Conservation (phyloP, 2,888 invertebrate genomes). For the Hyposoter didymator region DNA sequence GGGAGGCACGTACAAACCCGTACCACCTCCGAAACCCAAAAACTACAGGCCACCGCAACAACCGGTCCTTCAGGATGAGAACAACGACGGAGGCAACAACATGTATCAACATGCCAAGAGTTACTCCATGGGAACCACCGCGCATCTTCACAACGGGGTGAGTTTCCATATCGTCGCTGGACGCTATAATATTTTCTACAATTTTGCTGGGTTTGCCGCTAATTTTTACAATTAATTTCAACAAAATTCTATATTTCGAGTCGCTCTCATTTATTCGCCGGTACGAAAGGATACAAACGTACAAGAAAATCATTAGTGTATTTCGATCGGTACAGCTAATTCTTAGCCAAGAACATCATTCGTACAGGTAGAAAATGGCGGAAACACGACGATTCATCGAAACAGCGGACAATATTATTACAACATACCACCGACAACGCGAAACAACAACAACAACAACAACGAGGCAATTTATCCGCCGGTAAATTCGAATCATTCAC, state of each 20-base stretch:
- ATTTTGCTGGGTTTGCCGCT: too few species aligned
- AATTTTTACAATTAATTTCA: too few species aligned
- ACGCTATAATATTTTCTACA: too few species aligned
- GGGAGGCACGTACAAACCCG: conserved; percentile 90
- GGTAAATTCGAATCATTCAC: conserved; percentile 79
- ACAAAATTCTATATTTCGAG: too few species aligned
- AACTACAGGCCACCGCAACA: conserved; percentile 92
- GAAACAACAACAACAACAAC: conserved; percentile 74
- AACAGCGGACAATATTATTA: conserved; percentile 85
- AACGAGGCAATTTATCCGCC: conserved; percentile 71
- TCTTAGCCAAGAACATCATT: conserved; percentile 64
- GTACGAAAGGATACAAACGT: background rate
- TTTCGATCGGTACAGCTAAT: conserved; percentile 65
- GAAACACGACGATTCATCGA: conserved; percentile 83
- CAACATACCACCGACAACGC: conserved; percentile 83
- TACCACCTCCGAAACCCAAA: conserved; percentile 97
- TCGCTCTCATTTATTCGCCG: too few species aligned
- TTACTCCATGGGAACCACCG: conserved; percentile 83
- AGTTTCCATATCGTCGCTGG: conserved; percentile 66
- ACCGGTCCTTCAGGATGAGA: conserved; percentile 79
- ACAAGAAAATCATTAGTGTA: conserved; percentile 49
- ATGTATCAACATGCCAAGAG: conserved; percentile 85
- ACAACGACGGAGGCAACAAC: conserved; percentile 78
- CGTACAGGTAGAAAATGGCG: conserved; percentile 84
- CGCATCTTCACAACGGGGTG: conserved; percentile 86